phyloP scores from a whole-genome alignment of 1,140 invertebrate species.

The Habropoda laboriosa region DNA sequence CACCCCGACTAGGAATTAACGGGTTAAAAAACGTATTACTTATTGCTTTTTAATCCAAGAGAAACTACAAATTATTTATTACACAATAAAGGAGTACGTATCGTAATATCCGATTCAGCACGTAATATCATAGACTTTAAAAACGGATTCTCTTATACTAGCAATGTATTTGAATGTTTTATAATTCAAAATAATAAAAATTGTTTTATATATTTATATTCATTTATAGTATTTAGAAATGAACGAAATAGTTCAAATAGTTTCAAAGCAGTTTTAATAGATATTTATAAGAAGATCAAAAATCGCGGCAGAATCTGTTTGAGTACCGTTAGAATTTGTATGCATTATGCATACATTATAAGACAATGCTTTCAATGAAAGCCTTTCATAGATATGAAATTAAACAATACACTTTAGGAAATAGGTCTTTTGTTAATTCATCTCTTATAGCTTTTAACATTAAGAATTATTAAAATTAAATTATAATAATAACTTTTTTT shows the following conservation, averaged over 20 bases:
- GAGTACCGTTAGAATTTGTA: background rate
- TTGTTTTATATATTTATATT: background rate
- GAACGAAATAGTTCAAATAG: background rate
- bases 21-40: no score
- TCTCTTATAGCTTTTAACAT: background rate
- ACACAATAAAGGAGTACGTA: no score
- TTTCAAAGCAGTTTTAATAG: background rate
- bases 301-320: background rate
- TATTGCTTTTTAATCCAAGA: no score
- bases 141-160: no score
- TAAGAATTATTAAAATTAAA: background rate
- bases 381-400: background rate
- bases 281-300: background rate
- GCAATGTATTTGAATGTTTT: background rate
- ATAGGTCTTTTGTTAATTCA: background rate
- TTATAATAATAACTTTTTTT: conserved; percentile 53
- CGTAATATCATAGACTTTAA: no score
- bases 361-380: background rate
- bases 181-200: background rate
- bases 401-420: background rate
- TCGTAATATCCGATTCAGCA: no score
- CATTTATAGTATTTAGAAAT: background rate
- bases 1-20: no score
- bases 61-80: no score
- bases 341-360: background rate